Evolutionary conservation across 2,888 invertebrate genomes (phyloP).

Genomic region (Mantis religiosa): DNA sequence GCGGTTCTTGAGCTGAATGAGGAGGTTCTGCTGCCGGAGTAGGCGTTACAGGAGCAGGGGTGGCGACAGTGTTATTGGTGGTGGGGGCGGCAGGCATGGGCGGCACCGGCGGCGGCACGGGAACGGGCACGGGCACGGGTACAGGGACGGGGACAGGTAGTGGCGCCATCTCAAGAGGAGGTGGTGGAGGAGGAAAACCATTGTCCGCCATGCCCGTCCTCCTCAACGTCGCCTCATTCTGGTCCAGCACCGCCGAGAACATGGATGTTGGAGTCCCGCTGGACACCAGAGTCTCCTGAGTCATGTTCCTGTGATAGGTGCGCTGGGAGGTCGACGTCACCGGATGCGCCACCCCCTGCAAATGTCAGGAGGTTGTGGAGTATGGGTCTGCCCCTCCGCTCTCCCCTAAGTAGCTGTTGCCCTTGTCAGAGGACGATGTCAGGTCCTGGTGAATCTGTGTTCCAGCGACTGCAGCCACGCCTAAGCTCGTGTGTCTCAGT

Average conservation of each 20-base stretch:
- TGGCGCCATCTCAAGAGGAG: background rate
- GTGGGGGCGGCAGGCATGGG: background rate
- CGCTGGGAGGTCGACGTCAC: background rate
- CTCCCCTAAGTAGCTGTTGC: slow-evolving; percentile 3
- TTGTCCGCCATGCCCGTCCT: slow-evolving; percentile 6
- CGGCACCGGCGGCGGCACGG: background rate
- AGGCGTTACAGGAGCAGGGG: background rate
- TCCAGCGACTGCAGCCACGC: slow-evolving; percentile 45
- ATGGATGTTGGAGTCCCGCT: slow-evolving; percentile 25
- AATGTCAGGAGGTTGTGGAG: slow-evolving; percentile 12
- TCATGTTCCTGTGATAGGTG: slow-evolving; percentile 25
- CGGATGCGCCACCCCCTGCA: background rate
- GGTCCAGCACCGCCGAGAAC: slow-evolving; percentile 7
- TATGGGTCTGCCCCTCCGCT: slow-evolving; percentile 1
- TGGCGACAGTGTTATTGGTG: background rate
- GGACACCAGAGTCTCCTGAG: slow-evolving; percentile 28
- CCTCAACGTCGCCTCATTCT: slow-evolving; percentile 11
- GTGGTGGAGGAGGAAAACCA: background rate
- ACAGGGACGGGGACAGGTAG: slow-evolving; percentile 8
- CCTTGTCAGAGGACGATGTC: background rate
- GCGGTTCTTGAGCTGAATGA: background rate
- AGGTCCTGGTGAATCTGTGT: slow-evolving; percentile 39
- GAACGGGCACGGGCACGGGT: slow-evolving; percentile 11
- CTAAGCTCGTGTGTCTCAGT: slow-evolving; percentile 53
- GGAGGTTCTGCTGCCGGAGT: background rate